Evolutionary conservation across 2,113 vertebrate species (phyloP).

Genomic region (Bubo blakistoni): DNA sequence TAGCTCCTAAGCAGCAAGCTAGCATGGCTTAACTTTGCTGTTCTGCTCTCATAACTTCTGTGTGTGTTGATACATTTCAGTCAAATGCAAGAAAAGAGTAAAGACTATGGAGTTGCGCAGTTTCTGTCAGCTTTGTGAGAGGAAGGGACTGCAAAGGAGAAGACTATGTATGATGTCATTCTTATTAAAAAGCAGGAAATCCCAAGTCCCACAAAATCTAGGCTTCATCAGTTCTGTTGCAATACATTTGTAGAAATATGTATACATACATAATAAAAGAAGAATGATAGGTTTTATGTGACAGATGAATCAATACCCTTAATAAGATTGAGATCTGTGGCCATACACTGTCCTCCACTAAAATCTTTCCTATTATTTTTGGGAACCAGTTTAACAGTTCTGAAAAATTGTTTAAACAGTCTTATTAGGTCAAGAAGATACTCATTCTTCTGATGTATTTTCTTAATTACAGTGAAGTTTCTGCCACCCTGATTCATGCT

Average conservation of each 20-base stretch:
- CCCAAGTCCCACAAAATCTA: not conserved
- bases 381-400: not conserved
- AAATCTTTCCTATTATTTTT: not conserved
- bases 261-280: not conserved
- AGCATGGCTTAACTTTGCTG: rapidly evolving
- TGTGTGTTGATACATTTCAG: not conserved
- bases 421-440: not conserved
- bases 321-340: not conserved
- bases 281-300: not conserved
- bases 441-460: not conserved
- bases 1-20: not conserved
- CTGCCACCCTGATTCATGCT: not conserved
- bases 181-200: not conserved
- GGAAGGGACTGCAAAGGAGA: not conserved
- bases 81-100: not conserved
- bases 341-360: not conserved
- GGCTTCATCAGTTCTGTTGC: not conserved
- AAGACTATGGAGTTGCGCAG: not conserved
- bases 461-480: not conserved
- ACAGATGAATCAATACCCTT: not conserved
- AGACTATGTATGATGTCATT: not conserved
- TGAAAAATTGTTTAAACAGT: not conserved
- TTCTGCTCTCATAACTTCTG: not conserved
- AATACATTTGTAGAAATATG: not conserved
- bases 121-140: not conserved